Conservation (phyloP, 1,140 invertebrate species). For the Bursaphelenchus mucronatus region DNA sequence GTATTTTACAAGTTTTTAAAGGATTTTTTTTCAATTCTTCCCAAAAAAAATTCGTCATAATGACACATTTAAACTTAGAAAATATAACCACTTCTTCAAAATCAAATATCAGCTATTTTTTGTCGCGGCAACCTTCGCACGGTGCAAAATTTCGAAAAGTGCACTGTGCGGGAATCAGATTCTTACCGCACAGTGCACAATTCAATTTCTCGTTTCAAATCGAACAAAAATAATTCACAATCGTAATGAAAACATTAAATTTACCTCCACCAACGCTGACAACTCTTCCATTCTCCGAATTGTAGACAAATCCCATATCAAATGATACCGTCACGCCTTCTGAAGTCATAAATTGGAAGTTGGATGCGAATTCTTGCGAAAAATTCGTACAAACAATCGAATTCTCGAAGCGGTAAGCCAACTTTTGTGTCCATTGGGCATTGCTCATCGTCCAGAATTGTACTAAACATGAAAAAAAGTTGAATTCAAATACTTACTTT, state of each 20-base stretch:
- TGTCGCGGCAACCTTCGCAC: too few relatives aligned
- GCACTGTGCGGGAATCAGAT: too few relatives aligned
- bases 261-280: constrained; percentile 74
- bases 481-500: constrained; percentile 39
- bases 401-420: constrained; percentile 59
- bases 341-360: constrained; percentile 27
- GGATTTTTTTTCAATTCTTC: too few relatives aligned
- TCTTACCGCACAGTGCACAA: too few relatives aligned
- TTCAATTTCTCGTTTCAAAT: too few relatives aligned
- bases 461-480: constrained; percentile 61
- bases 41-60: too few relatives aligned
- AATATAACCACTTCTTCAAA: constrained; percentile 23
- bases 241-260: constrained; percentile 8
- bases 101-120: constrained; percentile 25
- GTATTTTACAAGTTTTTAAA: too few relatives aligned
- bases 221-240: not conserved
- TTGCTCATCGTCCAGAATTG: constrained; percentile 78
- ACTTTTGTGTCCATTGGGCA: constrained; percentile 86
- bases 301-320: constrained; percentile 30
- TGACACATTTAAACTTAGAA: constrained; percentile 13
- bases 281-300: constrained; percentile 67
- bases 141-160: too few relatives aligned
- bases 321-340: constrained; percentile 27
- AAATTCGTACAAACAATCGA: not conserved
- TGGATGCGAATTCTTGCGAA: constrained; percentile 28